Evolutionary conservation across 92 coral and sea anemone species (phyloP), one percentile per base, ranked within the genome.

Genomic region (Heteractis magnifica): DNA sequence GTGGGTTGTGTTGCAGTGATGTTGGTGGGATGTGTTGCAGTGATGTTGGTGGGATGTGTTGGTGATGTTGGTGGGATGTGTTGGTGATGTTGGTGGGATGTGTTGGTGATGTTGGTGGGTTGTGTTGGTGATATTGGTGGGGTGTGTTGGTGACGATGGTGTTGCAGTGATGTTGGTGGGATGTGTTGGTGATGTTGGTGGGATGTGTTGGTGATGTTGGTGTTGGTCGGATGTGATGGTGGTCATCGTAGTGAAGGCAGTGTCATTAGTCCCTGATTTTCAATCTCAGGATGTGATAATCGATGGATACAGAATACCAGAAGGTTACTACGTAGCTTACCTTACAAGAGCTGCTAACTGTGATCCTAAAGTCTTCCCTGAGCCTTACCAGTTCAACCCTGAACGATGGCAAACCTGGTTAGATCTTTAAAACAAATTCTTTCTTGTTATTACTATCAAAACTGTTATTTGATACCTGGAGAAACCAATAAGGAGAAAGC

Each of bases 371-470:
- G 89, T 97, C 78, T 97, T 97, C 65, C 94, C 94, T 15, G 95
- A 94, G 18, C 90, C 98, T 10, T 91, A 88, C 44, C 90, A 83
- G 77, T 97, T 97, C 85, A 83, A 92, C 56, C 99, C 99, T 11
- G 98, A 97, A 83, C 93, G 99, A 83, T 97, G 99, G 99, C 92
- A 87, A 78, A 88, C 93, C 51, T 88, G 92, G 98, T 94, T 80
- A 49, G 78, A 16, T 10, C 59, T 55, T 8, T 55, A 4, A 12
- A 8, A 21, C 4, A 16, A 19, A 51, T 4, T 5, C 21, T 2
- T 56, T 13, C 59, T 26, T 21, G 44, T n/a, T 73, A 34, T 44
- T 73, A 16, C 80, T n/a, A 53, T 53, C 23, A 68, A 68, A 9
- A 68, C 23, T 8, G 74, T 68, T n/a, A 68, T 9, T n/a, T 68